phyloP scores from a whole-genome alignment of 1,140 invertebrate species.

The Hycleus cichorii region DNA sequence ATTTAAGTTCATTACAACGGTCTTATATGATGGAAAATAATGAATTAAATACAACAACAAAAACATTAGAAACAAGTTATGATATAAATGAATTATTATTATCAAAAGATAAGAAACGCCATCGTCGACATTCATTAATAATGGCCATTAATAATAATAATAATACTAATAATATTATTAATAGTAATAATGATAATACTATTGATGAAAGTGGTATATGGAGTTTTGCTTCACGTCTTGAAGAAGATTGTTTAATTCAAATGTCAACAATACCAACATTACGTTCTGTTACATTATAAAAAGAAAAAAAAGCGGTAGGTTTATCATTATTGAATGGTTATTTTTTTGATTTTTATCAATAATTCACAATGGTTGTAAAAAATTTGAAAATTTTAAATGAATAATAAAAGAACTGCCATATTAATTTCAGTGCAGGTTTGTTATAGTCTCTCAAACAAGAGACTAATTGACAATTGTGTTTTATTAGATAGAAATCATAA shows the following conservation, averaged over 20 bases:
- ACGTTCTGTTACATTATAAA: conserved; percentile 33
- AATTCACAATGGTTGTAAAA: not conserved
- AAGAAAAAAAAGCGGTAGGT: not conserved
- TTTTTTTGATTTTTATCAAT: not conserved
- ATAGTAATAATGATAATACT: not conserved
- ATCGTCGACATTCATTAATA: conserved; percentile 23
- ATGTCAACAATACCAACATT: conserved; percentile 31
- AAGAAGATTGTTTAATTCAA: conserved; percentile 33
- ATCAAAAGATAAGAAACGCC: conserved; percentile 19
- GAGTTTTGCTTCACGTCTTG: conserved; percentile 32
- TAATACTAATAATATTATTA: not conserved
- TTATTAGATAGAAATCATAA: no score
- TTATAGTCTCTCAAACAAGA: not conserved
- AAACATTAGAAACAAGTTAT: not conserved
- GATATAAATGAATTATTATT: conserved; percentile 19
- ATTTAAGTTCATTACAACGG: conserved; percentile 29
- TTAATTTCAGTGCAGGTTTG: conserved; percentile 30
- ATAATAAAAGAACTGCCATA: conserved; percentile 26
- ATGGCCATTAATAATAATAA: not conserved
- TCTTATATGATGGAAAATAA: conserved; percentile 20
- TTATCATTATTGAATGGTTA: not conserved
- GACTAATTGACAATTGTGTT: conserved; percentile 3
- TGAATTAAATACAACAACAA: not conserved
- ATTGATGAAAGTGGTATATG: conserved; percentile 14
- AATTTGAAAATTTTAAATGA: not conserved